Percentiles rank a stretch among this genome's conserved stretches.
phyloP scores from a whole-genome alignment of 2,888 invertebrate species.

The Nudaria mundana region DNA sequence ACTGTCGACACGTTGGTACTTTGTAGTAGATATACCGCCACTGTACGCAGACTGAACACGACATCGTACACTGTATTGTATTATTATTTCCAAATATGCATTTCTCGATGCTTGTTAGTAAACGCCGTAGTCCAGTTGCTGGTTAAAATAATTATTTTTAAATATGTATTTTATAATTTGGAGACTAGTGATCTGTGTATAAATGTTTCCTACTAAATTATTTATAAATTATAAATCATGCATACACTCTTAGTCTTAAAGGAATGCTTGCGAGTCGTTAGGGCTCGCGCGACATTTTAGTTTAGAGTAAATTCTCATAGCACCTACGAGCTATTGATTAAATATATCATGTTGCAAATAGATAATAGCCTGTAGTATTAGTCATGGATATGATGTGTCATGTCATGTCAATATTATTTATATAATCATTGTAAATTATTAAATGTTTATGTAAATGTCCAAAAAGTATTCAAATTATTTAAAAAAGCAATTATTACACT shows the following conservation, averaged over 20 bases:
- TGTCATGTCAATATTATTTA: slow-evolving; percentile 80
- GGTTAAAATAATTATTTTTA: slow-evolving; percentile 43
- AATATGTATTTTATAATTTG: slow-evolving; percentile 61
- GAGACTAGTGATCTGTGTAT: slow-evolving; percentile 64
- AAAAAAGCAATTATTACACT: slow-evolving; percentile 78
- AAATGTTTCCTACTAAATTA: slow-evolving; percentile 73
- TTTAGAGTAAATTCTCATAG: slow-evolving; percentile 76
- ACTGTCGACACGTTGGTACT: slow-evolving; percentile 43
- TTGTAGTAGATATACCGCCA: slow-evolving; percentile 51
- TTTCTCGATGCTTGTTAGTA: slow-evolving; percentile 62
- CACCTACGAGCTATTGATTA: slow-evolving; percentile 67
- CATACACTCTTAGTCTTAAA: slow-evolving; percentile 78
- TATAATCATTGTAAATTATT: slow-evolving; percentile 82
- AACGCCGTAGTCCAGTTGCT: slow-evolving; percentile 51
- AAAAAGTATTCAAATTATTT: slow-evolving; percentile 82
- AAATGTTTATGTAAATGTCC: slow-evolving; percentile 82
- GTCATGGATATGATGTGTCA: slow-evolving; percentile 77
- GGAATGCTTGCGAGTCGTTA: slow-evolving; percentile 68
- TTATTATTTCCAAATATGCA: slow-evolving; percentile 67
- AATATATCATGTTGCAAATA: slow-evolving; percentile 75
- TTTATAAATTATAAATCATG: slow-evolving; percentile 77
- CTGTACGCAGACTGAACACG: slow-evolving; percentile 63
- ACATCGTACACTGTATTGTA: slow-evolving; percentile 32
- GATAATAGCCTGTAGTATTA: slow-evolving; percentile 73
- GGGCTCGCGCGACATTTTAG: slow-evolving; percentile 68